These are phyloP conservation scores for Ylistrum balloti DNA, from an alignment of 1,140 invertebrate genomes.

Conservation along the genomic window DNA sequence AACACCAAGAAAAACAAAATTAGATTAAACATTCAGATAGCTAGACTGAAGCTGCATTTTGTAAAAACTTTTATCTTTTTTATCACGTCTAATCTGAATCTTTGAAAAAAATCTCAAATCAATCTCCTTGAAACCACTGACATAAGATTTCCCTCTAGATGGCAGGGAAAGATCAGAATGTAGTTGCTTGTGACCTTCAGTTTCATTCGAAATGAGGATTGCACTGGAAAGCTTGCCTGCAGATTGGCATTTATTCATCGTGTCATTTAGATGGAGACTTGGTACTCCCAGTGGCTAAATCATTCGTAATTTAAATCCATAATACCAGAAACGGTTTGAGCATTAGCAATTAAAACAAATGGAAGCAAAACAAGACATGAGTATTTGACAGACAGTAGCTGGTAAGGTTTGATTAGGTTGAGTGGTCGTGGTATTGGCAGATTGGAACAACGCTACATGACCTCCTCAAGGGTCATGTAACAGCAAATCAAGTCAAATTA, in stretches of 20 bases:
- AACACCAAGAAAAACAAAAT: too few relatives aligned
- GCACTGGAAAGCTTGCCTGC: background rate
- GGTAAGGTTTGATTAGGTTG: background rate
- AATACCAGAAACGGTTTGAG: background rate
- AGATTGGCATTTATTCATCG: background rate
- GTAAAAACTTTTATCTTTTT: background rate
- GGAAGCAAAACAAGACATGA: background rate
- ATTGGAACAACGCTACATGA: background rate
- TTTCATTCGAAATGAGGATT: background rate
- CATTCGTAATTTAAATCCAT: background rate
- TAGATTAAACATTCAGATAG: too few relatives aligned
- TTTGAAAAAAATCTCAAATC: background rate
- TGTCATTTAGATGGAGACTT: background rate
- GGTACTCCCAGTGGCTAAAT: background rate
- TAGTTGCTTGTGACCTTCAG: background rate
- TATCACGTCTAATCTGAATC: background rate
- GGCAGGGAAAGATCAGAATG: background rate
- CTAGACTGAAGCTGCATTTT: background rate
- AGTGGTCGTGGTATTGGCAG: background rate
- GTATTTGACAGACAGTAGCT: background rate
- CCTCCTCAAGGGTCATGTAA: background rate
- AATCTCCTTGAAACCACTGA: background rate
- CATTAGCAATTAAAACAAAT: slow-evolving; percentile 4
- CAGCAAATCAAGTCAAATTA: too few relatives aligned
- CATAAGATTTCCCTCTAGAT: background rate